A percentile compares a stretch with the other conserved stretches of the same genome.
phyloP scores from a whole-genome alignment of 2,797 vertebrate species.

The Ctenochaetus hawaiiensis region DNA sequence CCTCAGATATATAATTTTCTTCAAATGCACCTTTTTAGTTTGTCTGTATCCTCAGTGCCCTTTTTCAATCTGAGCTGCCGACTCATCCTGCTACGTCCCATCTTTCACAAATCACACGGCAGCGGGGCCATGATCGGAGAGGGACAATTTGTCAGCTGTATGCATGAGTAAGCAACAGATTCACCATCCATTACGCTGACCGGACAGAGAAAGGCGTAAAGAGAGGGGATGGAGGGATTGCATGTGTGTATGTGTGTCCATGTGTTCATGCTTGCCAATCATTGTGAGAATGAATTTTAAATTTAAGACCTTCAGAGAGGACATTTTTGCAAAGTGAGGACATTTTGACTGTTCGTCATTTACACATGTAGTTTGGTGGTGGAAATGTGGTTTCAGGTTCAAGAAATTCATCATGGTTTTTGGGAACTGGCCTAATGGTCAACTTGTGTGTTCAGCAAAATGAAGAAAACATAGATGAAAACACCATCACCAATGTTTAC shows the following conservation, averaged over 20 bases:
- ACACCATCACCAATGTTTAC: not conserved
- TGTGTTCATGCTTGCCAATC: slow-evolving; percentile 18
- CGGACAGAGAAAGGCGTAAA: slow-evolving; percentile 65
- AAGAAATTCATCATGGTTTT: slow-evolving; percentile 10
- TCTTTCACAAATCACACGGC: slow-evolving; percentile 82
- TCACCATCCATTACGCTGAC: slow-evolving; percentile 86
- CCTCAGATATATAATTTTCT: slow-evolving; percentile 85
- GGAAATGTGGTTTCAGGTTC: slow-evolving; percentile 22
- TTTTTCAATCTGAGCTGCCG: slow-evolving; percentile 79
- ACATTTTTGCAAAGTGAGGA: slow-evolving; percentile 40
- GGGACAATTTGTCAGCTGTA: slow-evolving; percentile 86
- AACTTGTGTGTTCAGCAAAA: slow-evolving; percentile 24
- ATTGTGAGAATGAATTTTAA: slow-evolving; percentile 35
- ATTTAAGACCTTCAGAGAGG: slow-evolving; percentile 47
- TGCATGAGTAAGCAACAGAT: slow-evolving; percentile 87
- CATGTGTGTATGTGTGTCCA: slow-evolving; percentile 24
- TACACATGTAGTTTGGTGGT: slow-evolving; percentile 17
- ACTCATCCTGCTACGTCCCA: slow-evolving; percentile 76
- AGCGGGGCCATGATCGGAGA: slow-evolving; percentile 74
- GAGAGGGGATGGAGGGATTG: slow-evolving; percentile 24
- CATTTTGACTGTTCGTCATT: slow-evolving; percentile 40
- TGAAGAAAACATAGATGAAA: slow-evolving; percentile 16
- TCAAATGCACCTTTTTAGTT: slow-evolving; percentile 83
- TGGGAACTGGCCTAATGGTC: not conserved
- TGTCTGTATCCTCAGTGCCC: slow-evolving; percentile 76